Conservation (phyloP, 2,888 invertebrate species). For the Rhaphigaster nebulosa region DNA sequence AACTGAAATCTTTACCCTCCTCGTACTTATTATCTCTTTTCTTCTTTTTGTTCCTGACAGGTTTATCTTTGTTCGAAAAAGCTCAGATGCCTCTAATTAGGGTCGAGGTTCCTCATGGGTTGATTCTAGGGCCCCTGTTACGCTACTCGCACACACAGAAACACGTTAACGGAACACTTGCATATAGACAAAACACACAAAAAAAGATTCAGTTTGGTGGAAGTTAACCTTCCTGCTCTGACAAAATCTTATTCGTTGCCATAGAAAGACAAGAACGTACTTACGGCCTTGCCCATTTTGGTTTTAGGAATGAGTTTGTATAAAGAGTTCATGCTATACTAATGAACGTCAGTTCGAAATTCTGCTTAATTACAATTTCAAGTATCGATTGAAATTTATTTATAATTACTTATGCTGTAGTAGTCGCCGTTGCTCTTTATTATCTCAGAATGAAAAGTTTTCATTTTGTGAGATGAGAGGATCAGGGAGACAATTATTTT, state of each 20-base stretch:
- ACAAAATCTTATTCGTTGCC: background rate
- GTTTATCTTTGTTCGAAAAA: background rate
- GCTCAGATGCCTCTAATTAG: conserved; percentile 22
- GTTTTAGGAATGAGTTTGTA: too few relatives aligned
- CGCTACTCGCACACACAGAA: background rate
- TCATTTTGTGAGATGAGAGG: too few relatives aligned
- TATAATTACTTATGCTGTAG: too few relatives aligned
- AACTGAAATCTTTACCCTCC: background rate
- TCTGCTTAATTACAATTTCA: too few relatives aligned
- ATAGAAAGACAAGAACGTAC: background rate
- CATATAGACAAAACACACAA: background rate
- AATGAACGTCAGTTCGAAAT: too few relatives aligned
- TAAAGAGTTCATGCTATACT: too few relatives aligned
- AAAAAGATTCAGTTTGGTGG: background rate
- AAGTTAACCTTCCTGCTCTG: background rate
- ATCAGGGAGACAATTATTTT: too few relatives aligned
- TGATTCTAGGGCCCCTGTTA: background rate
- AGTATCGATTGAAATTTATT: too few relatives aligned
- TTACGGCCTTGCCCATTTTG: too few relatives aligned
- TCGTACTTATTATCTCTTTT: background rate
- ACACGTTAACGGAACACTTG: background rate
- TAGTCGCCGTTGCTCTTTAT: too few relatives aligned
- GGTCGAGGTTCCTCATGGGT: background rate
- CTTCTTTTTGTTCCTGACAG: background rate
- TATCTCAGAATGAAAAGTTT: too few relatives aligned